Evolutionary conservation across 2,888 invertebrate genomes (phyloP), one percentile per base, ranked within the genome.

Genomic region (Drosophila subsilvestris): DNA sequence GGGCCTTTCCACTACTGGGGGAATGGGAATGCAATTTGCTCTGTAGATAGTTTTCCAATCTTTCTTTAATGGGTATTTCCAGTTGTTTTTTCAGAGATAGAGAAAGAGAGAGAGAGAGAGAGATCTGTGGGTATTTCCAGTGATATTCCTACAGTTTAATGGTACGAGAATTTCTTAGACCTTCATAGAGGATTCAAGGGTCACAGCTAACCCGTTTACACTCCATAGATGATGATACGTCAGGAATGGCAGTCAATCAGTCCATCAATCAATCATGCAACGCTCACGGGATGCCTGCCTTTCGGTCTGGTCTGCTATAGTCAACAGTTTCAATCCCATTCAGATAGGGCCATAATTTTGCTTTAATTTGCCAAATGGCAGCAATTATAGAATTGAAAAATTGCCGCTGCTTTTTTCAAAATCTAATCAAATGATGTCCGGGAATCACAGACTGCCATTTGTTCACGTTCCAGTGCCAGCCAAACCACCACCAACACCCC

Each of bases 361-460:
- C 48, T 43, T 61, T 43, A 44, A 37, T 57, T 67, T 55, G 14
- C 47, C 63, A 62, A 70, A 47, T 70, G 70, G 44, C 70, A 18
- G 70, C 53, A 70, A 71, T 71, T 71, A 63, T 55, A 47, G 51
- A 69, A 70, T 70, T 68, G 62, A 69, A 57, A 63, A 71, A 63
- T 71, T 71, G 56, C 70, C 54, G n/a, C 50, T 37, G 44, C 44
- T 18, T 7, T 29, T 29, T 29, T 54, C 53, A 37, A 70, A 70
- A 71, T 71, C 71, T 71, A 71, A 71, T 71, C 70, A 71, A 53
- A 25, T 69, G 61, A 62, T 69, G 42, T 18, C 55, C 55, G 49
- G 32, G 25, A 69, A 61, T 44, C 54, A 69, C 69, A 69, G 53
- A 29, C 45, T 53, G 45, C 18, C 17, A 37, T 42, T 29, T 42